These are phyloP conservation scores for Noctilio leporinus DNA, from an alignment of 2,113 vertebrate species.

Conservation along the genomic window DNA sequence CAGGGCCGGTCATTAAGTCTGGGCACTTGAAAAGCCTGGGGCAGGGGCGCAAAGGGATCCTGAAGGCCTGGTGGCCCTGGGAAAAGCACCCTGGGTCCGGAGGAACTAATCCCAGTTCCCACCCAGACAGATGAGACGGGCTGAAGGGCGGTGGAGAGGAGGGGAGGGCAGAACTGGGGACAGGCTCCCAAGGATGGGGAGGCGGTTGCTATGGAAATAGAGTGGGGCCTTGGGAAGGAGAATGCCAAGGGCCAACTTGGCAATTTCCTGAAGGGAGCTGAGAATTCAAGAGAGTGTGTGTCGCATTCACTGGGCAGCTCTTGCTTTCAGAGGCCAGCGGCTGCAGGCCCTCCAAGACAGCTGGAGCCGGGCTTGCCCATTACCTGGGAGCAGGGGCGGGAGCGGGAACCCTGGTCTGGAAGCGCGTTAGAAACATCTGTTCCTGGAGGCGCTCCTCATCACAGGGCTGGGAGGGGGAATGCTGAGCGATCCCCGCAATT, in stretches of 20 bases:
- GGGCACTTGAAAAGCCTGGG: conserved; percentile 68
- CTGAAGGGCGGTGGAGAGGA: background rate
- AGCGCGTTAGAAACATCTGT: conserved; percentile 56
- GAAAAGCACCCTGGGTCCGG: conserved; percentile 43
- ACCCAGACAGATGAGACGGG: conserved; percentile 71
- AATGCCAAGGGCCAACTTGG: conserved; percentile 67
- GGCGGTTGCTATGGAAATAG: conserved; percentile 59
- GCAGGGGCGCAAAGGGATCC: conserved; percentile 47
- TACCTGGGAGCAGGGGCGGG: background rate
- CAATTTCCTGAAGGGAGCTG: conserved; percentile 67
- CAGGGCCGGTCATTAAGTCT: conserved; percentile 63
- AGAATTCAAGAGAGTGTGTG: conserved; percentile 26
- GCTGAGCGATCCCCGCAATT: background rate
- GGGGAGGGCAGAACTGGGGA: background rate
- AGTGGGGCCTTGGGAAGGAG: background rate
- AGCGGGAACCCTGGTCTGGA: background rate
- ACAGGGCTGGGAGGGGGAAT: background rate
- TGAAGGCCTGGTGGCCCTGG: conserved; percentile 56
- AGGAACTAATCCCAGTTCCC: conserved; percentile 66
- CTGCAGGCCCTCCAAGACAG: background rate
- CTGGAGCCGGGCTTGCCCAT: background rate
- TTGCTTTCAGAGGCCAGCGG: conserved; percentile 13
- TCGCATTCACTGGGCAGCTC: conserved; percentile 25
- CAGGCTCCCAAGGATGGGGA: conserved; percentile 40
- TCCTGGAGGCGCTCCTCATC: background rate